Evolutionary conservation across 2,113 vertebrate species (phyloP).

Genomic region (Petrocephalus microphthalmus): DNA sequence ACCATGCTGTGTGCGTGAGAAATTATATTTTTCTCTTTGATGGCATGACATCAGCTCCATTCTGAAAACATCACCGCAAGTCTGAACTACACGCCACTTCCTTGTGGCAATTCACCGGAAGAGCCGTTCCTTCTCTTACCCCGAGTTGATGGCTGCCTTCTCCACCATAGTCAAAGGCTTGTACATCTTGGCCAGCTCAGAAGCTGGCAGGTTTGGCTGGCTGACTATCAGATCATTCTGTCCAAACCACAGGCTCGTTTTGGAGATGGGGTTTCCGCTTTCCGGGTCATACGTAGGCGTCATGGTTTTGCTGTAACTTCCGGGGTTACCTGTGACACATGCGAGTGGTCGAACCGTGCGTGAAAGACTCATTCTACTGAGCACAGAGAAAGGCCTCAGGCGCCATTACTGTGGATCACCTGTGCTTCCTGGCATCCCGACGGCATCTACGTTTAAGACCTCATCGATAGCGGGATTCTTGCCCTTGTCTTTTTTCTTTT

Average conservation of each 20-base stretch:
- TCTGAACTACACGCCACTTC: not conserved
- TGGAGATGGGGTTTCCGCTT: slow-evolving; percentile 73
- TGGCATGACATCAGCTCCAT: not conserved
- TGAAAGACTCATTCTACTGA: not conserved
- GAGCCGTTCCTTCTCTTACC: slow-evolving; percentile 60
- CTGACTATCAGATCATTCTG: slow-evolving; percentile 70
- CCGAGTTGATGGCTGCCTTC: slow-evolving; percentile 78
- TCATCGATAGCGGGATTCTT: slow-evolving; percentile 68
- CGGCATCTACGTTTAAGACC: slow-evolving; percentile 70
- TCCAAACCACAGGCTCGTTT: slow-evolving; percentile 83
- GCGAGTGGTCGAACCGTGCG: not conserved
- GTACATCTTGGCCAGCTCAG: slow-evolving; percentile 77
- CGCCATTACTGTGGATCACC: not conserved
- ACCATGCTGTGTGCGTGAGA: not conserved
- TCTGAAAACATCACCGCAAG: not conserved
- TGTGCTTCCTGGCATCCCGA: slow-evolving; percentile 63
- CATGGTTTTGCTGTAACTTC: slow-evolving; percentile 89
- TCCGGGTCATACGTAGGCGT: slow-evolving; percentile 79
- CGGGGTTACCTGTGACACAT: slow-evolving; percentile 60
- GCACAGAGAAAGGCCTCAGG: not conserved
- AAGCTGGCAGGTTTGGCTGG: slow-evolving; percentile 62
- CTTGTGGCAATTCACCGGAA: not conserved
- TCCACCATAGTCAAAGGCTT: slow-evolving; percentile 77
- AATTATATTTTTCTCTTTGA: not conserved
- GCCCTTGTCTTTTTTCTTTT: slow-evolving; percentile 86